Conservation (phyloP, 1,140 invertebrate species). For the Panonychus citri region DNA sequence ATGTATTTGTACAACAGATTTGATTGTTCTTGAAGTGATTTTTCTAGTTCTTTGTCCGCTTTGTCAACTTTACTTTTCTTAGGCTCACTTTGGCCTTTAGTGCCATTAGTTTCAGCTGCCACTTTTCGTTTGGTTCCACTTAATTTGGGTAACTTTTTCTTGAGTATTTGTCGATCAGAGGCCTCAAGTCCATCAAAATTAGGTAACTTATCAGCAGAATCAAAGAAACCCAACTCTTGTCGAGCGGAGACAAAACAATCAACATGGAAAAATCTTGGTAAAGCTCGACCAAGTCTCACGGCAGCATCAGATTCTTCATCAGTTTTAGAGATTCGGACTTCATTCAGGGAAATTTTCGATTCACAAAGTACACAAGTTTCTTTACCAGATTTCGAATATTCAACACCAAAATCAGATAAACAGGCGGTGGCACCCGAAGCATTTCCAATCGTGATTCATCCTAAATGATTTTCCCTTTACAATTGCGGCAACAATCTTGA, state of each 20-base stretch:
- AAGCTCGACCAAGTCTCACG: conserved; percentile 40
- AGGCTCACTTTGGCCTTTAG: too few relatives aligned
- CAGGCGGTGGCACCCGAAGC: conserved; percentile 42
- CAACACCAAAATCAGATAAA: conserved; percentile 42
- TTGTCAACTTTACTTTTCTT: too few relatives aligned
- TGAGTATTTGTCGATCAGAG: conserved; percentile 40
- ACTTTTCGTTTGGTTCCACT: too few relatives aligned
- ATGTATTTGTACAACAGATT: conserved; percentile 29
- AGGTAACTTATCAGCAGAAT: conserved; percentile 39
- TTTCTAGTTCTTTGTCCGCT: conserved; percentile 30
- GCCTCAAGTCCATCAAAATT: conserved; percentile 33
- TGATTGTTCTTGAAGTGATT: conserved; percentile 44
- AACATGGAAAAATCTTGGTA: conserved; percentile 59
- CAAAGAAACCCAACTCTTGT: conserved; percentile 47
- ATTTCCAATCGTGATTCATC: conserved; percentile 52
- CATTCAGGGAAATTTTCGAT: conserved; percentile 56
- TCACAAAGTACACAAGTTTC: conserved; percentile 62
- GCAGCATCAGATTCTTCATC: conserved; percentile 59
- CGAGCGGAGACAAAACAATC: conserved; percentile 68
- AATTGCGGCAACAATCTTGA: conserved; percentile 56
- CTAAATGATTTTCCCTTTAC: conserved; percentile 49
- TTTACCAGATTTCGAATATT: conserved; percentile 67
- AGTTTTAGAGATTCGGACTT: conserved; percentile 57
- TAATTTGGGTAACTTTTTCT: conserved; percentile 24
- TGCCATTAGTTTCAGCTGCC: too few relatives aligned